These are phyloP conservation scores for Anomalospiza imberbis DNA, from an alignment of 2,797 vertebrate species.

Conservation along the genomic window DNA sequence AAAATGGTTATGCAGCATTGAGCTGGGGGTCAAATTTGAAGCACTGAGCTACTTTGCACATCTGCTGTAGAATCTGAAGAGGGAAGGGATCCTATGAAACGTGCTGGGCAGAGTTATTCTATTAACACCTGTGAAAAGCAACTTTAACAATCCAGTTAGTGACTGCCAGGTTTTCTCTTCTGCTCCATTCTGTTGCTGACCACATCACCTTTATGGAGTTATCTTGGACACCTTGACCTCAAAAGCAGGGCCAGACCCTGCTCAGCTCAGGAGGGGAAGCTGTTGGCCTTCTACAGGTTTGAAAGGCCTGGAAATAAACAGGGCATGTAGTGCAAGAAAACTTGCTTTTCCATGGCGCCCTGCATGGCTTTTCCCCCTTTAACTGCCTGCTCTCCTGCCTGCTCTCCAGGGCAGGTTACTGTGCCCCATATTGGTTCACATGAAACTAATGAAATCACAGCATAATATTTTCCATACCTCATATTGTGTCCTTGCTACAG, in stretches of 20 bases:
- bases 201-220: background rate
- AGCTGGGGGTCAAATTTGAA: background rate
- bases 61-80: background rate
- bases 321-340: background rate
- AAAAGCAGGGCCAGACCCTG: background rate
- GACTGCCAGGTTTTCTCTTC: background rate
- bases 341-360: background rate
- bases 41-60: background rate
- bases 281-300: background rate
- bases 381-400: background rate
- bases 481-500: slow-evolving; percentile 6
- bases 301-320: background rate
- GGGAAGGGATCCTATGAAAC: background rate
- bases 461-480: slow-evolving; percentile 51
- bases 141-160: background rate
- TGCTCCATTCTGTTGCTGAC: background rate
- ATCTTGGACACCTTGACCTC: background rate
- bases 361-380: background rate
- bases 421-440: background rate
- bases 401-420: background rate
- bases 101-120: background rate
- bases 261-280: background rate
- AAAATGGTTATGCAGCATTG: background rate
- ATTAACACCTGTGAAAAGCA: background rate
- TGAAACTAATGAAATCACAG: background rate